These are phyloP conservation scores for Danaus melanippus DNA, from an alignment of 1,140 invertebrate genomes.

Conservation along the genomic window DNA sequence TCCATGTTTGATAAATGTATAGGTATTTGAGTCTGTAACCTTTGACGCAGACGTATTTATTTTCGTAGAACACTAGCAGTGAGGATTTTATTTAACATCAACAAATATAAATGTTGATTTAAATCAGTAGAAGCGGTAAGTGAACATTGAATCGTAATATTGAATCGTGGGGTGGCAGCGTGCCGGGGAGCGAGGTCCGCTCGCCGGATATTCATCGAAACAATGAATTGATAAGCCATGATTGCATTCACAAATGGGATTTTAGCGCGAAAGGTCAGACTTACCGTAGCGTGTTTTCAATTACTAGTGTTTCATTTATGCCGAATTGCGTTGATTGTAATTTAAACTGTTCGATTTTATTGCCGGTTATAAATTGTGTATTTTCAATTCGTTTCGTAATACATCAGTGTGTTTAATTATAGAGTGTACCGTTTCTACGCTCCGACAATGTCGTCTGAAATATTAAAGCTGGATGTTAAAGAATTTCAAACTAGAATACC, in stretches of 20 bases:
- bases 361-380: too few relatives aligned
- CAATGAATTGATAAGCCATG: constrained; percentile 36
- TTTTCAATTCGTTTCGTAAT: too few relatives aligned
- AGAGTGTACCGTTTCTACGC: background rate
- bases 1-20: too few relatives aligned
- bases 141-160: constrained; percentile 46
- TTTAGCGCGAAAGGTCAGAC: constrained; percentile 20
- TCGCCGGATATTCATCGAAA: constrained; percentile 20
- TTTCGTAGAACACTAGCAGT: too few relatives aligned
- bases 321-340: constrained; percentile 13
- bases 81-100: too few relatives aligned
- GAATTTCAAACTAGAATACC: too few relatives aligned
- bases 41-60: too few relatives aligned
- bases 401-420: too few relatives aligned
- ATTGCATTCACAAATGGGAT: constrained; percentile 30
- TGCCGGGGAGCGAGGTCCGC: constrained; percentile 20
- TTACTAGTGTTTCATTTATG: constrained; percentile 22
- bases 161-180: constrained; percentile 38
- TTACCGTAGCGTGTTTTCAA: constrained; percentile 16
- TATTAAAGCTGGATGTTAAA: constrained; percentile 13
- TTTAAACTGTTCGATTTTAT: constrained; percentile 6
- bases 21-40: too few relatives aligned
- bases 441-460: constrained; percentile 13
- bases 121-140: constrained; percentile 39
- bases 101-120: constrained; percentile 20